Evolutionary conservation across 2,888 invertebrate genomes (phyloP).

Genomic region (Morpho achilles): DNA sequence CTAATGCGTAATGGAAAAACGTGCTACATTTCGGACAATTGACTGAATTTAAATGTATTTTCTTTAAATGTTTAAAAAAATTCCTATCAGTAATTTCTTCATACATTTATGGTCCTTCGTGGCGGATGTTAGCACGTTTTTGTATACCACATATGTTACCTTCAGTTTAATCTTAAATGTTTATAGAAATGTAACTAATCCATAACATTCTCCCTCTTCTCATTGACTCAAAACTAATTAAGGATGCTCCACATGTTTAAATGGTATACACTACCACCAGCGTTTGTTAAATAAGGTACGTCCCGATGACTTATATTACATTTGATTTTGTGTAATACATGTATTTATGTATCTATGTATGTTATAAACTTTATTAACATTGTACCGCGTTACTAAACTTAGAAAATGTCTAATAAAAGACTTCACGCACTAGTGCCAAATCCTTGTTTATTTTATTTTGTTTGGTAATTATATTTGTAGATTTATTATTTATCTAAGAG

Average conservation of each 20-base stretch:
- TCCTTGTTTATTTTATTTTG: constrained; percentile 19
- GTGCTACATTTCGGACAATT: constrained; percentile 28
- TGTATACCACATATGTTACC: constrained; percentile 43
- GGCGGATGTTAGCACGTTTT: constrained; percentile 42
- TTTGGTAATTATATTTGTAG: constrained; percentile 22
- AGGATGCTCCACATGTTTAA: constrained; percentile 76
- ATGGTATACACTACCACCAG: constrained; percentile 73
- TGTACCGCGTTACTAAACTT: constrained; percentile 63
- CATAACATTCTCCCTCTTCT: constrained; percentile 79
- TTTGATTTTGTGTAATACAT: constrained; percentile 68
- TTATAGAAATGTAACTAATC: constrained; percentile 73
- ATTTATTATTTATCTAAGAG: constrained; percentile 40
- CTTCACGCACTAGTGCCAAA: constrained; percentile 66
- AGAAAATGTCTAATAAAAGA: constrained; percentile 31
- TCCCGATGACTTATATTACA: constrained; percentile 61
- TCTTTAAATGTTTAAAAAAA: no score
- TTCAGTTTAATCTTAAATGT: constrained; percentile 42
- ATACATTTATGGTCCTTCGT: constrained; percentile 20
- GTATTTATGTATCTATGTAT: constrained; percentile 54
- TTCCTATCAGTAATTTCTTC: no score
- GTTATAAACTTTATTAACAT: constrained; percentile 42
- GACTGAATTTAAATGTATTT: no score
- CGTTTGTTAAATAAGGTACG: constrained; percentile 76
- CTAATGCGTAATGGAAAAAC: constrained; percentile 51
- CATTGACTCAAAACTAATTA: constrained; percentile 77